These are phyloP conservation scores for Thaumetopoea pityocampa DNA, from an alignment of 1,140 invertebrate species.

Conservation along the genomic window DNA sequence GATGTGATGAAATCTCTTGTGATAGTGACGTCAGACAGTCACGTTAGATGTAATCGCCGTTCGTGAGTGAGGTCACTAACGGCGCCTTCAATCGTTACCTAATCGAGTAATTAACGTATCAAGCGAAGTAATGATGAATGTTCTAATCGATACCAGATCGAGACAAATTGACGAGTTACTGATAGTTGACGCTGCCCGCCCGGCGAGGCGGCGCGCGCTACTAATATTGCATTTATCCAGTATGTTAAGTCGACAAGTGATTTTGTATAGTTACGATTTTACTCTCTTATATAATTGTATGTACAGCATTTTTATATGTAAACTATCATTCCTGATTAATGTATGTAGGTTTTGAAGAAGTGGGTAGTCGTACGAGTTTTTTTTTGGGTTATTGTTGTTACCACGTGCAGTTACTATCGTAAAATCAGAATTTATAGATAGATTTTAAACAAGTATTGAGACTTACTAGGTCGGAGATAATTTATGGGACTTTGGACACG, in stretches of 20 bases:
- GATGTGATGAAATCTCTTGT: slow-evolving; percentile 66
- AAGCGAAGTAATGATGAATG: slow-evolving; percentile 26
- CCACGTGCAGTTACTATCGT: slow-evolving; percentile 65
- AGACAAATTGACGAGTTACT: slow-evolving; percentile 49
- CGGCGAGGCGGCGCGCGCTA: slow-evolving; percentile 42
- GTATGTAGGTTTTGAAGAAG: slow-evolving; percentile 11
- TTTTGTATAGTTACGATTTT: slow-evolving; percentile 67
- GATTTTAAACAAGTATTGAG: neutral
- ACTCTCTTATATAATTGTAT: slow-evolving; percentile 50
- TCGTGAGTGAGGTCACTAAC: slow-evolving; percentile 33
- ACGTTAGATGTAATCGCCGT: slow-evolving; percentile 57
- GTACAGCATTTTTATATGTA: slow-evolving; percentile 64
- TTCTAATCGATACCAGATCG: slow-evolving; percentile 37
- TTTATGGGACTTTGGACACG: slow-evolving; percentile 2
- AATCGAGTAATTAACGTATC: slow-evolving; percentile 28
- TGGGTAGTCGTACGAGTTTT: slow-evolving; percentile 30
- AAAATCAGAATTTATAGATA: slow-evolving; percentile 22
- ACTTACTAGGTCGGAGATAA: slow-evolving; percentile 7
- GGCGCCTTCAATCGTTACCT: slow-evolving; percentile 45
- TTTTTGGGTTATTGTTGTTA: slow-evolving; percentile 56
- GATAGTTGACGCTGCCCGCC: slow-evolving; percentile 47
- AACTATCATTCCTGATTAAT: slow-evolving; percentile 59
- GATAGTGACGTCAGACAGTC: slow-evolving; percentile 62
- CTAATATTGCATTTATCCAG: slow-evolving; percentile 69
- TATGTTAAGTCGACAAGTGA: slow-evolving; percentile 57